Base-by-base conservation (phyloP, 2,113 vertebrate genomes). In the Lophius piscatorius region DNA sequence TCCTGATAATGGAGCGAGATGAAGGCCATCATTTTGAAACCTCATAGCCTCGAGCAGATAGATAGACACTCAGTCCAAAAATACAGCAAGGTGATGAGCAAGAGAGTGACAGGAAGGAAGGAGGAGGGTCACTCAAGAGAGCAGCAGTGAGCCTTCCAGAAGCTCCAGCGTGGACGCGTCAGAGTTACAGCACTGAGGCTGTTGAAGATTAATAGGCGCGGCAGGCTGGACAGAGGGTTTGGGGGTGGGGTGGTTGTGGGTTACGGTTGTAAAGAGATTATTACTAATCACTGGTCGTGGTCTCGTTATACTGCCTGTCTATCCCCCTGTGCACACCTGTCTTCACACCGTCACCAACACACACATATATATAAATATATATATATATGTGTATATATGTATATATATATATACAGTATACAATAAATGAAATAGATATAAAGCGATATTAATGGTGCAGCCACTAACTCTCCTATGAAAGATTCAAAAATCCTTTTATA, bases 211-310 rank as follows among this genome's bases (percentile, higher is more conserved):
- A 48, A 57, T 7, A 23, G 35, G 11, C 39, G 33, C 45, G 39
- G 33, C 45, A 55, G 44, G 21, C 22, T 55, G 60, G 45, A 41
- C 40, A 13, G 40, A 42, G 36, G 61, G 65, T 17, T 18, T 12
- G 26, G 36, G 54, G 11, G 38, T 17, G 49, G 48, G 34, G 22
- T 17, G 21, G 20, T 23, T 5, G 28, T 35, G 49, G 36, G 31
- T 31, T 44, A 56, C 16, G 47, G 20, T 45, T 62, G 56, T 82
- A 71, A 82, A 78, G 79, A 83, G 86, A 87, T 89, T 84, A 84
- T 72, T 73, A 49, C 78, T 84, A 74, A 84, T 80, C 81, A 74
- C 81, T 64, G 42, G 45, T 70, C 39, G 44, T 51, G 38, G 51
- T 74, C 63, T 69, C 44, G 23, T 29, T 17, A 7, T 42, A 35